A percentile compares a stretch with the other conserved stretches of the same genome.
phyloP scores from a whole-genome alignment of 92 coral and sea anemone genomes.

The Porites evermanni region DNA sequence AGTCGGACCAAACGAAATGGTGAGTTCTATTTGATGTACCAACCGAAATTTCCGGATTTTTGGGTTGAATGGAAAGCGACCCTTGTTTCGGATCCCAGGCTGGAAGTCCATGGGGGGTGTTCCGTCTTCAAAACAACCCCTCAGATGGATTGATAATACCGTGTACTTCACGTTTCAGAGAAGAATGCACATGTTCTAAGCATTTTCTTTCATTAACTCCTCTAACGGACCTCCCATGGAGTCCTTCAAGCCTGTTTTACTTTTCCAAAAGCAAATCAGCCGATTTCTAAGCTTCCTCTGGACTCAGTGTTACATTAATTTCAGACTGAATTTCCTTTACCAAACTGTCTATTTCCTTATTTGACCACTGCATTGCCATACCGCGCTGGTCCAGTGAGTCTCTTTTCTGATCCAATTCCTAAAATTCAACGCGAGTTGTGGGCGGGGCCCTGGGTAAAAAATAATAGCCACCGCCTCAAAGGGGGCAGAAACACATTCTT shows the following conservation, averaged over 20 bases:
- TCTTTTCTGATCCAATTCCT: not conserved
- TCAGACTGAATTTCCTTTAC: not conserved
- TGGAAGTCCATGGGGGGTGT: not conserved
- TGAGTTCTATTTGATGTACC: too few species aligned
- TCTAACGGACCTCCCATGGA: constrained; percentile 1
- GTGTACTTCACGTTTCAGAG: constrained; percentile 3
- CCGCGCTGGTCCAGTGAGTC: not conserved
- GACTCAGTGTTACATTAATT: not conserved
- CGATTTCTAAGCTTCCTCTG: not conserved
- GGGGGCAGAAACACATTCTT: too few species aligned
- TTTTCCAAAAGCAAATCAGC: not conserved
- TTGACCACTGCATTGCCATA: not conserved
- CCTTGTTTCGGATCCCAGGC: not conserved
- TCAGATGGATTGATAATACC: constrained; percentile 2
- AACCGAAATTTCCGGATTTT: too few species aligned
- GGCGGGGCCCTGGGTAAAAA: not conserved
- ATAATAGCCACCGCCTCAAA: not conserved
- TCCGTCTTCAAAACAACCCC: not conserved
- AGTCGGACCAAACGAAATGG: too few species aligned
- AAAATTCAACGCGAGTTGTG: not conserved
- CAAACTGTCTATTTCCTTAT: not conserved
- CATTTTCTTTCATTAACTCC: constrained; percentile 46
- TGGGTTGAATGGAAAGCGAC: not conserved
- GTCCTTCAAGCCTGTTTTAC: constrained; percentile 14
- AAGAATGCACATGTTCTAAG: constrained; percentile 20